A percentile compares a stretch with the other conserved stretches of the same genome.
Evolutionary conservation across 2,797 vertebrate genomes (phyloP).

Genomic region (Sebastes aleutianus): DNA sequence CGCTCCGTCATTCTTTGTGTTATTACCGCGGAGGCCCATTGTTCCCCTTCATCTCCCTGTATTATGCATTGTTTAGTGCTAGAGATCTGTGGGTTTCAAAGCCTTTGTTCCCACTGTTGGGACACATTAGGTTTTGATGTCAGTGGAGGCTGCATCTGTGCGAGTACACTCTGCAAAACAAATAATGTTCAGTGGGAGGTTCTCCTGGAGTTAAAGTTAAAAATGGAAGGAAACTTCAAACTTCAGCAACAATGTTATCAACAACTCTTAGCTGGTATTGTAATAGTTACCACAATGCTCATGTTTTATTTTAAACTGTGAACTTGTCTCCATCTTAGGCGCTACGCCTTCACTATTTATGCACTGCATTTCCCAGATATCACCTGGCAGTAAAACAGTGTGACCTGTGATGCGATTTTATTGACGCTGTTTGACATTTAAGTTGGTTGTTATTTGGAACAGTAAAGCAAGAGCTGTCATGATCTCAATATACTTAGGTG

Average conservation of each 20-base stretch:
- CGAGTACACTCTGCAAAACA: constrained; percentile 33
- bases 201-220: constrained; percentile 29
- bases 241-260: not conserved
- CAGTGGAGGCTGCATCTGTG: constrained; percentile 18
- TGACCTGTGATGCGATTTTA: not conserved
- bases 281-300: not conserved
- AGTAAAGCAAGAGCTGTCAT: not conserved
- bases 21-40: constrained; percentile 46
- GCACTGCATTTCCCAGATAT: not conserved
- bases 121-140: constrained; percentile 53
- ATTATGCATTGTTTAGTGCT: constrained; percentile 40
- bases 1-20: constrained; percentile 31
- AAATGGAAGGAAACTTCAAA: constrained; percentile 28
- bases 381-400: not conserved
- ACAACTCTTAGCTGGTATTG: not conserved
- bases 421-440: not conserved
- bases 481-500: not conserved
- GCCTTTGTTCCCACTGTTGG: constrained; percentile 40
- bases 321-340: not conserved
- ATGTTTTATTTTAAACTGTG: not conserved
- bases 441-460: not conserved
- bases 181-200: constrained; percentile 38
- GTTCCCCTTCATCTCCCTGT: constrained; percentile 60
- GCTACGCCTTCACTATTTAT: rapidly evolving
- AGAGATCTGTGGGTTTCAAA: constrained; percentile 50